Evolutionary conservation across 2,888 invertebrate genomes (phyloP).

Genomic region (Perizoma affinitatum): DNA sequence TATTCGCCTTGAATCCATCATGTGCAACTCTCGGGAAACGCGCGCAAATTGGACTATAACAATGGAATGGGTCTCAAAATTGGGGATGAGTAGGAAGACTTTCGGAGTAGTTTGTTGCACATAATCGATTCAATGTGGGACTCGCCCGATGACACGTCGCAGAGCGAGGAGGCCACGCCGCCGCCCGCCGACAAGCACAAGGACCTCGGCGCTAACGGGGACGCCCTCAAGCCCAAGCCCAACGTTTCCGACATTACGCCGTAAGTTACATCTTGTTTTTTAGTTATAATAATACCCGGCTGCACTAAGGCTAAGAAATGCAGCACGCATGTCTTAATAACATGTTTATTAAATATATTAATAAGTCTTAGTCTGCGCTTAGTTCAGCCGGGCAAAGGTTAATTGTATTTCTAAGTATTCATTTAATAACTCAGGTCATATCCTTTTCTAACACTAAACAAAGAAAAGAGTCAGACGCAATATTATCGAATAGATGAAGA

Average conservation of each 20-base stretch:
- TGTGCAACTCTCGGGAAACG: conserved; percentile 79
- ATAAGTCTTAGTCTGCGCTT: too few relatives aligned
- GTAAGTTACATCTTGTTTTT: conserved; percentile 68
- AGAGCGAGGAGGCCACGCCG: conserved; percentile 75
- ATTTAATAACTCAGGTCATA: too few relatives aligned
- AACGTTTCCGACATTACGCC: conserved; percentile 84
- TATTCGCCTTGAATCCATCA: conserved; percentile 85
- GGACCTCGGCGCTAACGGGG: conserved; percentile 68
- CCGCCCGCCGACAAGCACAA: conserved; percentile 67
- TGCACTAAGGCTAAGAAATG: too few relatives aligned
- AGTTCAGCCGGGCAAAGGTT: too few relatives aligned
- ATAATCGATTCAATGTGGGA: conserved; percentile 86
- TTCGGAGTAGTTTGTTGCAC: conserved; percentile 85
- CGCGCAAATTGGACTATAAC: conserved; percentile 58
- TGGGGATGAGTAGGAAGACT: conserved; percentile 79
- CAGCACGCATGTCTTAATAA: too few relatives aligned
- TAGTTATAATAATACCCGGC: background rate
- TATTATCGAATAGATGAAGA: too few relatives aligned
- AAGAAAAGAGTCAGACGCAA: too few relatives aligned
- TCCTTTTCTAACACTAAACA: too few relatives aligned
- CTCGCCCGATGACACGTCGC: conserved; percentile 84
- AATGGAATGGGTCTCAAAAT: conserved; percentile 57
- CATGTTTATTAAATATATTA: too few relatives aligned
- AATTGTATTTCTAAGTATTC: too few relatives aligned
- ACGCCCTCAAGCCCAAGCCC: conserved; percentile 78